A percentile compares a stretch with the other conserved stretches of the same genome.
Conservation (phyloP, 2,888 invertebrate species). For the Ernsta delagoae region DNA sequence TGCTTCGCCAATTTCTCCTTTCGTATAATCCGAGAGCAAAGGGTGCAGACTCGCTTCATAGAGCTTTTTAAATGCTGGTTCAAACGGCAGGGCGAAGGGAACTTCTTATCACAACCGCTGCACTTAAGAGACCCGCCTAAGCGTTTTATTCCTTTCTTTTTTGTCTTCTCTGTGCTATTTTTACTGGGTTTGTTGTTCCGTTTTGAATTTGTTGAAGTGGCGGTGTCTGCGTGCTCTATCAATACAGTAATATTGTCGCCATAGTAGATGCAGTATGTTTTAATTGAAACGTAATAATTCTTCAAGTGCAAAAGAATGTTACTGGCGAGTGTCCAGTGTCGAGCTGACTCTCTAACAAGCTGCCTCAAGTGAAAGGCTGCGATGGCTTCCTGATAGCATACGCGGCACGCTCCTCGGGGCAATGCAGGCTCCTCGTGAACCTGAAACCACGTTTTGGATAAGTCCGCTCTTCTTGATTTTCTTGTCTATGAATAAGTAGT, state of each 20-base stretch:
- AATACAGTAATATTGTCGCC: slow-evolving; percentile 42
- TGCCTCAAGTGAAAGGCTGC: slow-evolving; percentile 58
- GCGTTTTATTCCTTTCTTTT: slow-evolving; percentile 24
- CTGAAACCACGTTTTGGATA: slow-evolving; percentile 76
- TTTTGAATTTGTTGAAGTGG: too few relatives aligned
- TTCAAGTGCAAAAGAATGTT: slow-evolving; percentile 48
- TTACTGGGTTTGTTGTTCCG: slow-evolving; percentile 39
- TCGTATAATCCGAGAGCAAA: slow-evolving; percentile 54
- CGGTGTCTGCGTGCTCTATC: slow-evolving; percentile 39
- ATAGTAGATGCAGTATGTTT: slow-evolving; percentile 57
- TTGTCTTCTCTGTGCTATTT: slow-evolving; percentile 9
- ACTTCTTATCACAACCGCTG: slow-evolving; percentile 59
- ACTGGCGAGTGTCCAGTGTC: slow-evolving; percentile 57
- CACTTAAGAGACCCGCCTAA: slow-evolving; percentile 45
- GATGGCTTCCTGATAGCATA: slow-evolving; percentile 58
- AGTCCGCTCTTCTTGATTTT: slow-evolving; percentile 56
- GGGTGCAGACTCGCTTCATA: slow-evolving; percentile 53
- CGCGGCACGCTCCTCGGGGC: slow-evolving; percentile 63
- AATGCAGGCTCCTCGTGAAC: slow-evolving; percentile 61
- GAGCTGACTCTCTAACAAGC: slow-evolving; percentile 56
- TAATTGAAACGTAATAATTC: slow-evolving; percentile 49
- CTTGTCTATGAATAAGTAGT: not conserved
- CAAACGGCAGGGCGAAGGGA: slow-evolving; percentile 50
- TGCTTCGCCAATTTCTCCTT: slow-evolving; percentile 59
- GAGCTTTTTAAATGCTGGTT: slow-evolving; percentile 63